Conservation (phyloP, 2,797 vertebrate species). For the Columba guinea region DNA sequence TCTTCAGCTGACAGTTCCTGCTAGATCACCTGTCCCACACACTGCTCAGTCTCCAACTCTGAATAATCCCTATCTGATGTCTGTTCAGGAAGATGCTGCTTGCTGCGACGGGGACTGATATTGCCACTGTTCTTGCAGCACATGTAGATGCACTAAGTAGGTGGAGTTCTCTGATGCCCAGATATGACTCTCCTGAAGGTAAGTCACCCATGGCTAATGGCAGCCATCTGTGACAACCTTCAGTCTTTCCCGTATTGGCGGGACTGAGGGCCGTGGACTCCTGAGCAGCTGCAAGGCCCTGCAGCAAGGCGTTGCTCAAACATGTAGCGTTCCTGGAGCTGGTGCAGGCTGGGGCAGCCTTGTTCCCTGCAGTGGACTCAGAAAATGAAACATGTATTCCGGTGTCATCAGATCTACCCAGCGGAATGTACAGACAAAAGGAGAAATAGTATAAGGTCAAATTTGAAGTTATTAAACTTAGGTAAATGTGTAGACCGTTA, state of each 20-base stretch:
- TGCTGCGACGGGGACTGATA: rapidly evolving
- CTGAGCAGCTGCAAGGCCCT: background rate
- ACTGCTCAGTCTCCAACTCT: background rate
- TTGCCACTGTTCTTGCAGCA: background rate
- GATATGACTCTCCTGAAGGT: background rate
- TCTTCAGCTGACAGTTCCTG: background rate
- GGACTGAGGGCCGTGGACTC: background rate
- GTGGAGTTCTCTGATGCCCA: background rate
- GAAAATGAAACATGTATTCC: background rate
- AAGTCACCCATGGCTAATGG: background rate
- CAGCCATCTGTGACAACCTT: background rate
- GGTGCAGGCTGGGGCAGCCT: background rate
- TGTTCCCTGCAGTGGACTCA: background rate
- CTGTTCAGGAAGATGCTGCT: background rate
- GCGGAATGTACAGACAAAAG: background rate
- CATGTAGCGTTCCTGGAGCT: background rate
- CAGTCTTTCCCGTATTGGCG: background rate
- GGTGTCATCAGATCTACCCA: background rate
- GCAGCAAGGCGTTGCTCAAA: background rate
- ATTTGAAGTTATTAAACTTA: background rate
- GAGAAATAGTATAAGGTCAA: background rate
- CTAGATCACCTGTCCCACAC: background rate
- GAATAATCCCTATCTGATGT: background rate
- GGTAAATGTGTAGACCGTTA: background rate
- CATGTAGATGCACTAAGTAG: background rate